Base-by-base conservation (phyloP, 2,797 vertebrate species). In the Hyperoplus lanceolatus region DNA sequence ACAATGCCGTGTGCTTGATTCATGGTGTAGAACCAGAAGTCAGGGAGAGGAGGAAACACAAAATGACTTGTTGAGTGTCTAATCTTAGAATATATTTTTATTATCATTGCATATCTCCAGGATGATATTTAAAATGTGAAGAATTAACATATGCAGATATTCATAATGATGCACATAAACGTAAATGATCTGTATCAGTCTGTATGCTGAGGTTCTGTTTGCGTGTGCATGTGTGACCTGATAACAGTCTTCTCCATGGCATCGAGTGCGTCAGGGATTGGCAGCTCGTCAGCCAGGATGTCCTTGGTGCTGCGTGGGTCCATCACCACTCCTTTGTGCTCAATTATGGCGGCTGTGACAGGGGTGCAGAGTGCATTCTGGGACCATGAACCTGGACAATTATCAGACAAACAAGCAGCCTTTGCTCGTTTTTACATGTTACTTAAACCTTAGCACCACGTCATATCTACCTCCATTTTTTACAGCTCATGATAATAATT, bases 291-390 rank as follows among this genome's bases (percentile, higher is more conserved):
- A 0, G 96, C 96, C 75, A 98, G 86, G 84, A 98, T 97, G 91
- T 99, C 96, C 82, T 97, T 96, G 0, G 96, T 94, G 48, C 94
- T 94, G 13, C 96, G 94, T 0, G 92, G 92, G 77, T 98, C 96
- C 0, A 83, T 93, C 68, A 93, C 54, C 49, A 96, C 95, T 1
- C 90, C 94, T 0, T 94, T 93, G 79, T 95, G 94, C 43, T 95
- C 96, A 76, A 94, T 96, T 79, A 94, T 82, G 49, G 92, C 95
- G 1, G 95, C 87, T 0, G 95, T 94, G 77, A 95, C 87, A 55
- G 94, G 90, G 8, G 96, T 97, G 96, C 96, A 96, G 36, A 97
- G 85, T 63, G 95, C 96, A 93, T 96, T 98, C 90, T 98, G 97
- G 36, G 97, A 98, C 83, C 96, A 95, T 72, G 97, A 98, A 9